These are phyloP conservation scores for Stegophylla sp. DNA, from an alignment of 2,888 invertebrate genomes.

Conservation along the genomic window DNA sequence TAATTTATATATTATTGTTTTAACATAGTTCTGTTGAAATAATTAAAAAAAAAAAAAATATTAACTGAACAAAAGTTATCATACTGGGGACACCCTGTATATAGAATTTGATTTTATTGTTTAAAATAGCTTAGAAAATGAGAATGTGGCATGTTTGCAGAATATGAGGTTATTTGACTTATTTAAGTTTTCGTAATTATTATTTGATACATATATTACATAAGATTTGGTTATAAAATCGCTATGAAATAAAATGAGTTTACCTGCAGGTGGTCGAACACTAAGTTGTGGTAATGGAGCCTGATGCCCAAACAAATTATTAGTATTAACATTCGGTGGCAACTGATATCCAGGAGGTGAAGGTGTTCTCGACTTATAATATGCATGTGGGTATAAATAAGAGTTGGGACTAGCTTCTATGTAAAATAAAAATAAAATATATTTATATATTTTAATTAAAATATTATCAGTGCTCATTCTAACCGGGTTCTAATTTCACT, in stretches of 20 bases:
- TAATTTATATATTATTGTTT: too few relatives aligned
- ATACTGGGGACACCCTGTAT: too few relatives aligned
- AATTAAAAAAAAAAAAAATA: too few relatives aligned
- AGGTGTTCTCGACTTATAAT: conserved; percentile 60
- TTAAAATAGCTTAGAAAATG: too few relatives aligned
- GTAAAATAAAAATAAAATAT: conserved; percentile 56
- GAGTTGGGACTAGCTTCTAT: conserved; percentile 64
- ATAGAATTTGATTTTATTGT: too few relatives aligned
- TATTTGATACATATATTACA: too few relatives aligned
- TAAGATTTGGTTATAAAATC: neutral
- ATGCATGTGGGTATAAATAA: conserved; percentile 60
- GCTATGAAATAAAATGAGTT: neutral
- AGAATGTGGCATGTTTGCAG: too few relatives aligned
- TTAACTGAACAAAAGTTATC: too few relatives aligned
- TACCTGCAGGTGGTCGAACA: conserved; percentile 36
- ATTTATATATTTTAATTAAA: conserved; percentile 13
- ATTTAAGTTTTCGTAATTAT: too few relatives aligned
- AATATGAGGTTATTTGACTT: too few relatives aligned
- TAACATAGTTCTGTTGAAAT: too few relatives aligned
- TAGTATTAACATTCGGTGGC: conserved; percentile 35
- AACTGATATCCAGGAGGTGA: conserved; percentile 60
- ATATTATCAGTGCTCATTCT: too few relatives aligned
- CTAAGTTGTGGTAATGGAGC: conserved; percentile 32
- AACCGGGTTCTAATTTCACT: conserved; percentile 60
- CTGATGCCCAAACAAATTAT: conserved; percentile 20